Conservation (phyloP, 2,797 vertebrate species). For the Neomorphus geoffroyi region DNA sequence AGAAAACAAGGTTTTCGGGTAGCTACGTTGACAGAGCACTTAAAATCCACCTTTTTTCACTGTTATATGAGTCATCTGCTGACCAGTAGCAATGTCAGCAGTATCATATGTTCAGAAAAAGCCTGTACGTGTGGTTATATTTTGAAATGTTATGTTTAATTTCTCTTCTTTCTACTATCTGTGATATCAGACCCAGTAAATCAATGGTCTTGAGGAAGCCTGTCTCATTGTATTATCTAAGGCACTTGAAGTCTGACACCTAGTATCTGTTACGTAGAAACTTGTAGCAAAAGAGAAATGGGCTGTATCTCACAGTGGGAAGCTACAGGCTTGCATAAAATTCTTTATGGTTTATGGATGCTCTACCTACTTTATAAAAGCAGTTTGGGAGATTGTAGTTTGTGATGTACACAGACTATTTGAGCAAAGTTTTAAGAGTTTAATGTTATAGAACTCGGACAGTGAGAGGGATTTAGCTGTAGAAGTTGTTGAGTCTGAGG, state of each 20-base stretch:
- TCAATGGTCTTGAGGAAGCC: not conserved
- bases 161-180: not conserved
- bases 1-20: not conserved
- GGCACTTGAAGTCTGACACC: not conserved
- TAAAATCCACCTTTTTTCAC: not conserved
- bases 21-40: not conserved
- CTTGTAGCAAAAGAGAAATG: not conserved
- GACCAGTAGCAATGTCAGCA: not conserved
- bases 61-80: not conserved
- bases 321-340: not conserved
- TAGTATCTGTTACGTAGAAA: rapidly evolving
- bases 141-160: not conserved
- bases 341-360: not conserved
- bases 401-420: not conserved
- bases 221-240: not conserved
- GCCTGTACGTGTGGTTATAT: not conserved
- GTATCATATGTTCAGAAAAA: not conserved
- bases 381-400: not conserved
- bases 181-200: not conserved
- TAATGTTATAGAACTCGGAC: not conserved
- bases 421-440: not conserved
- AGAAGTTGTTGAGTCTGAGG: not conserved
- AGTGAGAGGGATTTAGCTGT: not conserved
- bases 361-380: not conserved
- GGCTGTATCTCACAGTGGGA: not conserved